Evolutionary conservation across 37 sponge, comb jelly and placozoan genomes (phyloP), one percentile per base, ranked within the genome.

Genomic region (Beroe ovata): DNA sequence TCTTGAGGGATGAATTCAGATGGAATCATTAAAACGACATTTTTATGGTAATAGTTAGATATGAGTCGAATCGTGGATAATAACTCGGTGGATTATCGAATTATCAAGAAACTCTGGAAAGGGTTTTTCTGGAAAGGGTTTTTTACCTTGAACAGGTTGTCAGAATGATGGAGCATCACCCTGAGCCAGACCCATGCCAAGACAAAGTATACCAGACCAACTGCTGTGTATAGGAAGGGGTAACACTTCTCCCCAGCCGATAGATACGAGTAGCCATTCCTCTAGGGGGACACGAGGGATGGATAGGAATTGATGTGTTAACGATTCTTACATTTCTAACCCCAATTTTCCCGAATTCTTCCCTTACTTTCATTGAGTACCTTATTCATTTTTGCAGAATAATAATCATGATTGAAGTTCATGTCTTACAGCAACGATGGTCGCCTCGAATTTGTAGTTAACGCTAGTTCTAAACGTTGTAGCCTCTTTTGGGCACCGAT

Each of bases 81-180:
- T n/a, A n/a, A n/a, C n/a, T n/a, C n/a, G n/a, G n/a, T n/a, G n/a
- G n/a, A n/a, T n/a, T n/a, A n/a, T n/a, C n/a, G n/a, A n/a, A n/a
- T n/a, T n/a, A n/a, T n/a, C n/a, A n/a, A n/a, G n/a, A n/a, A n/a
- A n/a, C n/a, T n/a, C n/a, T n/a, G n/a, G n/a, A n/a, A n/a, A n/a
- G n/a, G n/a, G n/a, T n/a, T n/a, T n/a, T n/a, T n/a, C n/a, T n/a
- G n/a, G n/a, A n/a, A n/a, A n/a, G n/a, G n/a, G n/a, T n/a, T n/a
- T n/a, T 23, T 77, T 42, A 77, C 84, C 84, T 77, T 77, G 84
- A 77, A 77, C 11, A 77, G 38, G 84, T 77, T 77, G 28, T 39
- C 42, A 1, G 84, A 77, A 54, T 77, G 33, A 25, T 77, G 54
- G 11, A 77, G 35, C 84, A 77, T 77, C 3, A 77, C 84, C 41